Conservation (phyloP, 2,888 invertebrate species). For the Andrena fulva region DNA sequence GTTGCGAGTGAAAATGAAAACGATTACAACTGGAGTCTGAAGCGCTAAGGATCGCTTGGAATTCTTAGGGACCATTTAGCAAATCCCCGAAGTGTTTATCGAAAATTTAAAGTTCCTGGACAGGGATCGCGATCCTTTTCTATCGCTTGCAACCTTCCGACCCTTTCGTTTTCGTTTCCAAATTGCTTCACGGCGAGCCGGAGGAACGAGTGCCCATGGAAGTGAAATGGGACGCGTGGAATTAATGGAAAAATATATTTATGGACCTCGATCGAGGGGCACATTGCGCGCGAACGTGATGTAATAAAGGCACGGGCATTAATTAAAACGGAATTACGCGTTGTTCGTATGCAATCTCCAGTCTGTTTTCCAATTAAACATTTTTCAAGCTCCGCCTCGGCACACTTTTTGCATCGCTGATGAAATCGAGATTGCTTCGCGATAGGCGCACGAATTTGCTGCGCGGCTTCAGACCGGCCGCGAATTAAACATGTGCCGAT, state of each 20-base stretch:
- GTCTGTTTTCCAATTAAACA: conserved; percentile 21
- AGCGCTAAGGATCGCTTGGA: not conserved
- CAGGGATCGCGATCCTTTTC: not conserved
- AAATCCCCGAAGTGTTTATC: not conserved
- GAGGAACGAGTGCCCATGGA: too few relatives aligned
- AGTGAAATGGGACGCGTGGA: too few relatives aligned
- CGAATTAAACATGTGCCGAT: conserved; percentile 19
- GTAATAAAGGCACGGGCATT: conserved; percentile 29
- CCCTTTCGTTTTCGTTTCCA: too few relatives aligned
- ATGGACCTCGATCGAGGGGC: not conserved
- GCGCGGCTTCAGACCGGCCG: not conserved
- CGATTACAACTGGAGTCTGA: not conserved
- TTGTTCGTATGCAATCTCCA: not conserved
- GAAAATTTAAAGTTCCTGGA: not conserved
- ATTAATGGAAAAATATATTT: conserved; percentile 18
- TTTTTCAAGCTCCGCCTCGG: conserved; percentile 17
- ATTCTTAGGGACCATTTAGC: not conserved
- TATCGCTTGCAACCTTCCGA: too few relatives aligned
- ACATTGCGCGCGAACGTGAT: not conserved
- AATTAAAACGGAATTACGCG: conserved; percentile 27
- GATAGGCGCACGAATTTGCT: conserved; percentile 8
- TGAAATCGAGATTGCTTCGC: not conserved
- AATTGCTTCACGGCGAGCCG: too few relatives aligned
- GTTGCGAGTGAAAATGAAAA: conserved; percentile 14
- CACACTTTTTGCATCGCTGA: conserved; percentile 13